Evolutionary conservation across 1,140 invertebrate species (phyloP).

Genomic region (Eufriesea mexicana): DNA sequence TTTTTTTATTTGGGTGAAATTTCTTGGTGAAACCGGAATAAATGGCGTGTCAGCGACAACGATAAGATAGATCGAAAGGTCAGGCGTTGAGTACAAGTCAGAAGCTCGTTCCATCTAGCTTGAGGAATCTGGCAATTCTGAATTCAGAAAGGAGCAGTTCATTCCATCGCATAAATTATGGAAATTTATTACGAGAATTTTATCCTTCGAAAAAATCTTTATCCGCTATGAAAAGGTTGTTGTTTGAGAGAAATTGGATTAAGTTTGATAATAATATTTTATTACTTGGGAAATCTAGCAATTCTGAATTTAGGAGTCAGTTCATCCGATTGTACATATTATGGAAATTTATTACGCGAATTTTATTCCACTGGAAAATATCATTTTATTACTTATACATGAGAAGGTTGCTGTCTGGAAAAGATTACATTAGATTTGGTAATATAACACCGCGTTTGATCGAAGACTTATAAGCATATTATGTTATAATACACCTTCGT

Average conservation of each 20-base stretch:
- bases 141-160: background rate
- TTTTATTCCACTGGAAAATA: background rate
- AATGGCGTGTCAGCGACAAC: background rate
- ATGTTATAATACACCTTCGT: background rate
- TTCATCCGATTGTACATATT: too few relatives aligned
- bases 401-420: too few relatives aligned
- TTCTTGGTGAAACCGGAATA: background rate
- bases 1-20: background rate
- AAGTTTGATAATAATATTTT: too few relatives aligned
- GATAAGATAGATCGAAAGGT: slow-evolving; percentile 16
- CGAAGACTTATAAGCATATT: background rate
- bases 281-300: background rate
- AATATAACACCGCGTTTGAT: background rate
- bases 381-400: too few relatives aligned
- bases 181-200: background rate
- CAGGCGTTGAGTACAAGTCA: slow-evolving; percentile 7
- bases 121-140: background rate
- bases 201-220: too few relatives aligned
- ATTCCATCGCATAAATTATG: too few relatives aligned
- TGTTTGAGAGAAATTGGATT: too few relatives aligned
- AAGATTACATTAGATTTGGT: too few relatives aligned
- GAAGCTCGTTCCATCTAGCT: background rate
- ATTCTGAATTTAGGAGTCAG: background rate
- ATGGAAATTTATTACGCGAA: background rate
- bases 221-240: too few relatives aligned